phyloP scores from a whole-genome alignment of 92 coral and sea anemone genomes.

The Palythoa grandiflora region DNA sequence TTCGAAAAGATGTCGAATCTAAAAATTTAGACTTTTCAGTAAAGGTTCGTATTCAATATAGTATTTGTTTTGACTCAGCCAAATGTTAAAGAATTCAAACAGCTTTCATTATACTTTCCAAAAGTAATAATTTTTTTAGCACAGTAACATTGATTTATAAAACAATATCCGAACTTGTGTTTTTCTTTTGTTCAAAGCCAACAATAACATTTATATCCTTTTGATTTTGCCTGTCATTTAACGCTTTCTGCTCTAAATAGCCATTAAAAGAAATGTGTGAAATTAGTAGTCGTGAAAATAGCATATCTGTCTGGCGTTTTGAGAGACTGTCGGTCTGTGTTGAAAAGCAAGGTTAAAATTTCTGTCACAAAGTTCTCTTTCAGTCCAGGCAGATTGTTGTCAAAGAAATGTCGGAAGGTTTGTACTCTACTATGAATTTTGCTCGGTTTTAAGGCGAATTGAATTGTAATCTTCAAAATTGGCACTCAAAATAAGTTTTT shows the following conservation, averaged over 20 bases:
- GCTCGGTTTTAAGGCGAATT: too few relatives aligned
- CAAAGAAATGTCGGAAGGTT: background rate
- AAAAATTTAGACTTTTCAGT: background rate
- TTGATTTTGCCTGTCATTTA: background rate
- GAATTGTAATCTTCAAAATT: background rate
- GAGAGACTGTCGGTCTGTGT: background rate
- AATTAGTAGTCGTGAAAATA: conserved; percentile 7
- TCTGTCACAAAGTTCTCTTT: background rate
- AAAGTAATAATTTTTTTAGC: background rate
- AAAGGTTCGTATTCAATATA: background rate
- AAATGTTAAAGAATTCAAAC: background rate
- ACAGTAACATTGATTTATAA: background rate
- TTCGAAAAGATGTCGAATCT: conserved; percentile 3
- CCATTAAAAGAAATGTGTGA: conserved; percentile 1
- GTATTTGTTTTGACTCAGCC: background rate
- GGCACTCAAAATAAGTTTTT: background rate
- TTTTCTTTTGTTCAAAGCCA: conserved; percentile 21
- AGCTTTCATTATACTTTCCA: background rate
- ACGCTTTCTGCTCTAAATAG: background rate
- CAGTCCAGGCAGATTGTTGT: background rate
- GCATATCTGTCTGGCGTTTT: background rate
- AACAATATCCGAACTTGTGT: background rate
- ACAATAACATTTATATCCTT: background rate
- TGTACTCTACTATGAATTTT: background rate
- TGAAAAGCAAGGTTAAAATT: too few relatives aligned